These are phyloP conservation scores for Coryphaenoides rupestris DNA, from an alignment of 2,113 vertebrate species.

Conservation along the genomic window DNA sequence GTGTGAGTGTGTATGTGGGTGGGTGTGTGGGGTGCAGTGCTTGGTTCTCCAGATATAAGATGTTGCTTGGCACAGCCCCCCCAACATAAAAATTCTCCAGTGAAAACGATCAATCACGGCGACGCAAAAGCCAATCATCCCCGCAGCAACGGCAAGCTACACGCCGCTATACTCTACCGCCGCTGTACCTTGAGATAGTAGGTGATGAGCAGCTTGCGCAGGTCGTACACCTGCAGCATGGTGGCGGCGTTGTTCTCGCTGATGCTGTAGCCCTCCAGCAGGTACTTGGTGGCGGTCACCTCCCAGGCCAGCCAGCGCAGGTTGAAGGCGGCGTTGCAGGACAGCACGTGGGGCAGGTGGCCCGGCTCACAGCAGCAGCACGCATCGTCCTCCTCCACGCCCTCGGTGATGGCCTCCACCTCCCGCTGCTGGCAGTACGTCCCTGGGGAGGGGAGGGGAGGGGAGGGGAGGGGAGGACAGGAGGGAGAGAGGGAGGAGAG, in stretches of 20 bases:
- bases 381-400: slow-evolving; percentile 87
- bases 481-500: not conserved
- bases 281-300: slow-evolving; percentile 87
- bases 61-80: too few relatives aligned
- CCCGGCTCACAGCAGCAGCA: slow-evolving; percentile 95
- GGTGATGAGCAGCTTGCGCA: slow-evolving; percentile 90
- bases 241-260: slow-evolving; percentile 94
- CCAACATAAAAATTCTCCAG: too few relatives aligned
- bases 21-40: too few relatives aligned
- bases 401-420: slow-evolving; percentile 96
- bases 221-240: slow-evolving; percentile 96
- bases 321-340: slow-evolving; percentile 93
- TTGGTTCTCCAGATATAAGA: too few relatives aligned
- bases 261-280: slow-evolving; percentile 96
- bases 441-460: slow-evolving; percentile 63
- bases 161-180: too few relatives aligned
- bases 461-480: too few relatives aligned
- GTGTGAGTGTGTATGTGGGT: too few relatives aligned
- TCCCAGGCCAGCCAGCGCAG: slow-evolving; percentile 98
- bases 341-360: slow-evolving; percentile 89
- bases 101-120: too few relatives aligned
- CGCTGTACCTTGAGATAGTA: slow-evolving; percentile 90
- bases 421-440: slow-evolving; percentile 98
- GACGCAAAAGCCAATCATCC: too few relatives aligned
- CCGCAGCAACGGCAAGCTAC: too few relatives aligned